Percentiles rank a stretch among this genome's conserved stretches.
These are phyloP conservation scores for Lepidocyrtoides sp. DNA, from an alignment of 2,888 invertebrate genomes.

Conservation along the genomic window DNA sequence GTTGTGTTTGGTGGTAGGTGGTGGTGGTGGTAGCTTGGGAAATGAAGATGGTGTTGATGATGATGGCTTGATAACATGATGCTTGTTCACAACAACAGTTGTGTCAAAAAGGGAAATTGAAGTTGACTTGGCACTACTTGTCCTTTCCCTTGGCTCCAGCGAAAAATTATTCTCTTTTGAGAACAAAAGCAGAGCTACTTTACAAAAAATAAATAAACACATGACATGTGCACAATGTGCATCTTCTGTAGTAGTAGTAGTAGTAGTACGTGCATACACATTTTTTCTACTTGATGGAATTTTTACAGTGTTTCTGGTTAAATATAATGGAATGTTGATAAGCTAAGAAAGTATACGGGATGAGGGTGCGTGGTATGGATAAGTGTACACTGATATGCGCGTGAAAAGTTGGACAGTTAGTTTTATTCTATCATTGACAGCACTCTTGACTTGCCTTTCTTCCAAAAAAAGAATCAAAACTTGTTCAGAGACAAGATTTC, in stretches of 20 bases:
- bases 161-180: slow-evolving; percentile 19
- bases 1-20: too few relatives aligned
- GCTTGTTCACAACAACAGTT: slow-evolving; percentile 33
- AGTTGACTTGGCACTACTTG: slow-evolving; percentile 67
- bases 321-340: neutral
- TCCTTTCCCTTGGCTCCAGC: slow-evolving; percentile 59
- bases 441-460: too few relatives aligned
- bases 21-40: neutral
- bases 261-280: too few relatives aligned
- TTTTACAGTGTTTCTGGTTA: neutral
- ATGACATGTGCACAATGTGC: too few relatives aligned
- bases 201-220: too few relatives aligned
- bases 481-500: neutral
- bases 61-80: slow-evolving; percentile 47
- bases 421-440: neutral
- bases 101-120: slow-evolving; percentile 69
- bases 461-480: too few relatives aligned
- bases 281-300: neutral
- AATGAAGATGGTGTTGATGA: slow-evolving; percentile 10
- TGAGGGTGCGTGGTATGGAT: neutral
- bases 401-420: neutral
- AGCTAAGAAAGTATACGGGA: neutral
- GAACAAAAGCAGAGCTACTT: neutral
- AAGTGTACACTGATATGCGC: neutral
- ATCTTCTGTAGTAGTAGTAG: too few relatives aligned